Evolutionary conservation across 2,888 invertebrate genomes (phyloP), one percentile per base, ranked within the genome.

Genomic region (Anaspis maculata): DNA sequence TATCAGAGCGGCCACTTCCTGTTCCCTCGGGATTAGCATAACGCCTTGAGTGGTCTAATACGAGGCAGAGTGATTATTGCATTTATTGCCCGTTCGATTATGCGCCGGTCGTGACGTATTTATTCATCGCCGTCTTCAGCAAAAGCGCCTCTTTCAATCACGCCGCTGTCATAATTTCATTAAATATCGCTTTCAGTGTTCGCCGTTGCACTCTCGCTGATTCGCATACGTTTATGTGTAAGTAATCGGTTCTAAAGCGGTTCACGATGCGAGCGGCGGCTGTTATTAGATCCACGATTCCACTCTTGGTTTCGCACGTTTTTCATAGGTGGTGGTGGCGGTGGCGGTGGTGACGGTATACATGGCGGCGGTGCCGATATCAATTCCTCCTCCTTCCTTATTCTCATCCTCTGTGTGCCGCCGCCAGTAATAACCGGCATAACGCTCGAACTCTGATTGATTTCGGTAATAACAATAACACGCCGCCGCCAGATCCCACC

Each of bases 221-320:
- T 37, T 45, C 39, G 36, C 37, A 38, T 28, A 37, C 27, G 36
- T 44, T 41, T 45, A 30, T 42, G 40, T 35, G 30, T 35, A 19
- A 14, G 33, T 36, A 38, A 44, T 39, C 33, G 41, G 16, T 36
- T 27, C 27, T 29, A 24, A 34, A 28, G 32, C 31, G 35, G 27
- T 37, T 42, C 45, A 45, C 45, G 45, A 45, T 22, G 27, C 25
- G 36, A 35, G 31, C 26, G 34, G 34, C 37, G 37, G 34, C 44
- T 38, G 40, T 38, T 42, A 44, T 46, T 42, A 46, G 30, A 28
- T 36, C 27, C 37, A 33, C 5, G 5, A 41, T 37, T 39, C 36
- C 33, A 45, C 45, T 45, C 39, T 45, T 33, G 37, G 43, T 44
- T 43, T 45, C 43, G 43, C 45, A 45, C 41, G 43, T n/a, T n/a